These are phyloP conservation scores for Drosophila orena DNA, from an alignment of 1,140 invertebrate species.

Conservation along the genomic window DNA sequence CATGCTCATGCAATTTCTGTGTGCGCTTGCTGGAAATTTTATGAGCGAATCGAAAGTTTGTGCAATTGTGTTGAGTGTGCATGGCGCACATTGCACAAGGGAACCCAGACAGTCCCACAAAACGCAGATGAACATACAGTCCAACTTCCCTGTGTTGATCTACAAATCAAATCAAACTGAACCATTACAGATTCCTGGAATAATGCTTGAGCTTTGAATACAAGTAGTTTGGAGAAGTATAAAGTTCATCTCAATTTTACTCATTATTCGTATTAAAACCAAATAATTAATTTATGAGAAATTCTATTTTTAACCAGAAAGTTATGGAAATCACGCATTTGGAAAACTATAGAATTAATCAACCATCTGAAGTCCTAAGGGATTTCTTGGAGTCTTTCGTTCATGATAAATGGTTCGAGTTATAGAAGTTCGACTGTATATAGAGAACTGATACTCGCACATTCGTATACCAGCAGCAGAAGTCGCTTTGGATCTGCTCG, in stretches of 20 bases:
- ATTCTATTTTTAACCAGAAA: too few species aligned
- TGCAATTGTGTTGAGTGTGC: constrained; percentile 41
- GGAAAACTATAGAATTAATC: neutral
- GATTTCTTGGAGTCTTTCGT: neutral
- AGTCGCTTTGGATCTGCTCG: constrained; percentile 46
- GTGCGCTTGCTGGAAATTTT: constrained; percentile 62
- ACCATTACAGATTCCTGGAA: too few species aligned
- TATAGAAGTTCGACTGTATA: constrained; percentile 24
- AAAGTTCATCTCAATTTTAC: too few species aligned
- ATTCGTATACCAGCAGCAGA: constrained; percentile 41
- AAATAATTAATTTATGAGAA: too few species aligned
- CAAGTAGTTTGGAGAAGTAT: too few species aligned
- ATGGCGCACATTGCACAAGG: constrained; percentile 52
- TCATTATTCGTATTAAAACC: too few species aligned
- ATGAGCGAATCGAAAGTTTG: constrained; percentile 70
- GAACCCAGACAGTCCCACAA: constrained; percentile 42
- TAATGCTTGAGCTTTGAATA: too few species aligned
- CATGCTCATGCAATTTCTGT: constrained; percentile 48
- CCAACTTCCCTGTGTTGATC: neutral
- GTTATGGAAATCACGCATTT: too few species aligned
- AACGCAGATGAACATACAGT: constrained; percentile 48
- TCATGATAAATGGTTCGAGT: neutral
- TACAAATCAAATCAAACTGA: neutral
- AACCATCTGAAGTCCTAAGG: neutral
- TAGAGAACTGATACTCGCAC: constrained; percentile 21